phyloP scores from a whole-genome alignment of 1,140 invertebrate genomes.

The Drosophila bocqueti region DNA sequence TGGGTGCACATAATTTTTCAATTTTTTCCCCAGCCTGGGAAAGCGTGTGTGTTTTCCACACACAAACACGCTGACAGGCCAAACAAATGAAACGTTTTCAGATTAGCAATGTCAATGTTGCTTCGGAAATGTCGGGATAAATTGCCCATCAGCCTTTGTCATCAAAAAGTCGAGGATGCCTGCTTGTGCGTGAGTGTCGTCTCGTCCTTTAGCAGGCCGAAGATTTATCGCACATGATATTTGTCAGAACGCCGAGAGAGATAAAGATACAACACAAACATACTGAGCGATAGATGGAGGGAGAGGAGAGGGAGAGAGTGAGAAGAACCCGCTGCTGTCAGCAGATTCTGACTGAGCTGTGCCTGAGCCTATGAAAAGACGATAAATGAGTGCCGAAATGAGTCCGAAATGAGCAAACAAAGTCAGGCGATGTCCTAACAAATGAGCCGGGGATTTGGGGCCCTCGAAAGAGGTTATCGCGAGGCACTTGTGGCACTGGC shows the following conservation, averaged over 20 bases:
- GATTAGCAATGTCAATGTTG: constrained; percentile 60
- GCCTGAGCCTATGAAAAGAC: constrained; percentile 46
- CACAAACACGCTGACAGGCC: constrained; percentile 37
- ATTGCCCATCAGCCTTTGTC: constrained; percentile 60
- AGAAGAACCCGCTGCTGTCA: constrained; percentile 46
- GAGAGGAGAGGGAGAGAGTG: not conserved
- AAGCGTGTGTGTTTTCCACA: constrained; percentile 13
- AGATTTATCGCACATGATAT: constrained; percentile 74
- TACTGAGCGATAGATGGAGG: constrained; percentile 17
- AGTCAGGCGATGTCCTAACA: constrained; percentile 37
- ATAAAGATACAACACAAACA: constrained; percentile 51
- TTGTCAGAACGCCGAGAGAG: constrained; percentile 59
- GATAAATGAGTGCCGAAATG: constrained; percentile 62
- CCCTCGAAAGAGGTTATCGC: constrained; percentile 29
- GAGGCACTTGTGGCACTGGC: constrained; percentile 48
- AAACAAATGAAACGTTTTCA: constrained; percentile 54
- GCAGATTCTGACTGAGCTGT: constrained; percentile 46
- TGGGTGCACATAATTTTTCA: constrained; percentile 19
- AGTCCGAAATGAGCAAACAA: constrained; percentile 62
- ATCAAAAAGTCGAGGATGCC: constrained; percentile 50
- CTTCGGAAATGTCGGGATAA: constrained; percentile 55
- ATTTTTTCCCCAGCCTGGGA: not conserved
- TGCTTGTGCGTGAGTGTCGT: constrained; percentile 1
- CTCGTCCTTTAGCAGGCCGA: constrained; percentile 26
- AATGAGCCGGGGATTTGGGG: constrained; percentile 28